Base-by-base conservation (phyloP, 2,888 invertebrate genomes). In the Villa cingulata region DNA sequence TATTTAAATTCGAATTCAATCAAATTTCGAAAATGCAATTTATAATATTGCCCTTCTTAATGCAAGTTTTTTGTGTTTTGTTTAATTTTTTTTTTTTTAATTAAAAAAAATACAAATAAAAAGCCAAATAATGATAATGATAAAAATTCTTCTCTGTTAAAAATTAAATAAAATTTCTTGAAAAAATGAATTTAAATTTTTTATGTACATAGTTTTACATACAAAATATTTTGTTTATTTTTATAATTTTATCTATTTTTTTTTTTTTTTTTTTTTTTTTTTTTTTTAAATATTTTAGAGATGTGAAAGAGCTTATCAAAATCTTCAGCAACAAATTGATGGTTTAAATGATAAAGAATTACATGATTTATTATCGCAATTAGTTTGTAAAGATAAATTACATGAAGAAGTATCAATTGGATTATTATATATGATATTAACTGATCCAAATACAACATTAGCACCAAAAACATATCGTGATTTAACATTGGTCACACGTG, bases 361-460 rank as follows among this genome's bases (percentile, higher is more conserved):
- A 59, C 92, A 94, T 66, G 94, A 95, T 67, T 83, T 85, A 29
- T 75, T 95, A 44, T 90, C 88, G 64, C 87, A 84, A 67, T 83
- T 89, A 53, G 86, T 91, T 54, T 83, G 87, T 64, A 89, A 90
- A 69, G 86, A 86, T 59, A 69, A 70, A 50, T 86, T 84, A 61
- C 91, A 94, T 72, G 95, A 96, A 68, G 95, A 96, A 62, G 84
- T 94, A 51, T 90, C 88, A 46, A 71, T 92, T 55, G 96, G 95
- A 45, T 78, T 96, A 65, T 72, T 96, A 50, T 87, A 87, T 68
- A 80, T 81, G 49, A 90, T 95, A 60, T 75, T 96, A 54, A 83
- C 86, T 19, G 94, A 96, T 65, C 60, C 64, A 17, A n/a, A n/a
- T n/a, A 83, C 86, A 48, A 77, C 77, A 54, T 77, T 78, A 54